Percentiles rank a stretch among this genome's conserved stretches.
Evolutionary conservation across 1,140 invertebrate species (phyloP).

Genomic region (Magallana ariakensis): DNA sequence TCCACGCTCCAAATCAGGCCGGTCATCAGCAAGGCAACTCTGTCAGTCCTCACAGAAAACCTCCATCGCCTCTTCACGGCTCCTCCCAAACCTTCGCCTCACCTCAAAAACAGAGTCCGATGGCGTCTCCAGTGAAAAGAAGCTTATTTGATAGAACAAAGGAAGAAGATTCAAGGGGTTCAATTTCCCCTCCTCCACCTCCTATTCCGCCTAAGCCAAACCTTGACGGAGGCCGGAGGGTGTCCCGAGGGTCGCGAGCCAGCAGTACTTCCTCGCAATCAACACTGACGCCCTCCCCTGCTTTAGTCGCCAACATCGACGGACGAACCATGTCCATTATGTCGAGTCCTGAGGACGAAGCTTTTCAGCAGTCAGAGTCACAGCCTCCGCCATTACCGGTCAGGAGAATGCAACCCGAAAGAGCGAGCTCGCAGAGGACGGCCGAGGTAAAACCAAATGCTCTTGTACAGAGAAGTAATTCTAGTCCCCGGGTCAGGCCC

Average conservation of each 20-base stretch:
- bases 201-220: constrained; percentile 58
- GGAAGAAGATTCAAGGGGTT: neutral
- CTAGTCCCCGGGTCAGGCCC: constrained; percentile 59
- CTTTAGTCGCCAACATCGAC: constrained; percentile 73
- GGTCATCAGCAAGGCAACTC: constrained; percentile 48
- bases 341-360: constrained; percentile 53
- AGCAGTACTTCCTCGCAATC: constrained; percentile 72
- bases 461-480: constrained; percentile 63
- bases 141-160: neutral
- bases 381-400: constrained; percentile 19
- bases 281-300: constrained; percentile 71
- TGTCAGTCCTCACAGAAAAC: constrained; percentile 62
- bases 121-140: neutral
- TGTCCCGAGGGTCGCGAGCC: constrained; percentile 66
- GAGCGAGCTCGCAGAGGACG: constrained; percentile 47
- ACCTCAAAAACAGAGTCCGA: constrained; percentile 7
- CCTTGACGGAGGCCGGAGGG: constrained; percentile 55
- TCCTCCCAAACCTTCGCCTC: neutral
- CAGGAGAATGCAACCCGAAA: constrained; percentile 57
- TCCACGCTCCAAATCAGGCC: neutral
- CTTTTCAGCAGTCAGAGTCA: neutral
- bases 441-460: constrained; percentile 57
- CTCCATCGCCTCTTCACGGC: constrained; percentile 51
- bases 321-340: constrained; percentile 75
- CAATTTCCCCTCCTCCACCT: constrained; percentile 47